Evolutionary conservation across 2,888 invertebrate species (phyloP).

Genomic region (Ochlodes sylvanus): DNA sequence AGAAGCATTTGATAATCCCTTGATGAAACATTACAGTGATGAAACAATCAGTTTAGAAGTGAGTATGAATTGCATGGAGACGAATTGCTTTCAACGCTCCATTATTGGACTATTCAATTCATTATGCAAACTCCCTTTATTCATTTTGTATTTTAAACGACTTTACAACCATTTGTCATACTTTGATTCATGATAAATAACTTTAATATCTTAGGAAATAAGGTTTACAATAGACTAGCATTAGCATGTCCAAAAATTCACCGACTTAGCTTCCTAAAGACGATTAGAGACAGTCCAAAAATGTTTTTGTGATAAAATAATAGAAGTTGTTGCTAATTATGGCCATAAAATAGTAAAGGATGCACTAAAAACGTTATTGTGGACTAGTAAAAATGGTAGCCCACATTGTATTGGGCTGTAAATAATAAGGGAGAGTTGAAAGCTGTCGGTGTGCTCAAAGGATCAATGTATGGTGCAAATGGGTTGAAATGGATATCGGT

Average conservation of each 20-base stretch:
- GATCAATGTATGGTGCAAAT: constrained; percentile 63
- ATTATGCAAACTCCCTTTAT: neutral
- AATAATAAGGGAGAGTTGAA: constrained; percentile 52
- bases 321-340: constrained; percentile 66
- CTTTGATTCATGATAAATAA: neutral
- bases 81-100: neutral
- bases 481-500: constrained; percentile 65
- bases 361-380: constrained; percentile 50
- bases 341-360: constrained; percentile 53
- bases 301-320: constrained; percentile 50
- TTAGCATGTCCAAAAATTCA: constrained; percentile 42
- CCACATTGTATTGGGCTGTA: constrained; percentile 62
- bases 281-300: constrained; percentile 50
- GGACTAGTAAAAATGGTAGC: constrained; percentile 55
- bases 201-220: neutral
- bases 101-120: neutral
- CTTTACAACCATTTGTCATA: neutral
- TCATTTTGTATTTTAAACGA: neutral
- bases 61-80: neutral
- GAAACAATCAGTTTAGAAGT: no score
- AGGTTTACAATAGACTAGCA: neutral
- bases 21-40: no score
- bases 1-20: no score
- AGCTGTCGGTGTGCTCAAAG: constrained; percentile 56
- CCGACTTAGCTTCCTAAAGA: constrained; percentile 43